Base-by-base conservation (phyloP, 2,113 vertebrate species). In the Erythrocercus mccallii region DNA sequence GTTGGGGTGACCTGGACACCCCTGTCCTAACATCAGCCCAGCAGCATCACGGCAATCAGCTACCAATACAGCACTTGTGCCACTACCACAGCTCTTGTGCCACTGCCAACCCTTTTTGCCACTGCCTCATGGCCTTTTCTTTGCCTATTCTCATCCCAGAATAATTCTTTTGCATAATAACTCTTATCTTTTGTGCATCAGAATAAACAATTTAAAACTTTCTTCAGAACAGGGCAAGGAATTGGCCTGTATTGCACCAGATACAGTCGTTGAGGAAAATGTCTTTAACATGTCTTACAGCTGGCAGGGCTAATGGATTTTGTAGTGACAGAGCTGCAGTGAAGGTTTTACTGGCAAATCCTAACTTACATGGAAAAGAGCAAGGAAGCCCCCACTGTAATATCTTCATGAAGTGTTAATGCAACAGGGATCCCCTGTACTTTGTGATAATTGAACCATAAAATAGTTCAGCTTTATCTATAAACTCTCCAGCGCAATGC, bases 381-480 rank as follows among this genome's bases (percentile, higher is more conserved):
- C 45, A 68, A 88, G 72, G 92, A 90, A 94, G 61, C 69, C 70
- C 45, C 18, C 66, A 48, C 76, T 82, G 33, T 19, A 76, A 53
- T 86, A 83, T 95, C 92, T 58, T 73, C 20, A 4, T 72, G 62
- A 92, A 94, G 82, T 54, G 84, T 65, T 97, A 97, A 96, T 96
- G 94, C 95, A 94, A 91, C 80, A 77, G 80, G 88, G 88, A 91
- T 86, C 93, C 28, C 74, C 80, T 19, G 18, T 91, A 91, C 86
- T 87, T 95, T 76, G 62, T 81, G 81, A 94, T 96, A 97, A 96
- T 95, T 95, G 97, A 97, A 97, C 89, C 88, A 94, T 95, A 94
- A 95, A 97, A 94, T 93, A 97, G 96, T 98, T 98, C 91, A 96
- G 94, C 96, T 96, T 97, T 98, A 98, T 98, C 98, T 95, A 79